Percentiles rank a stretch among this genome's conserved stretches.
Conservation (phyloP, 2,113 vertebrate genomes). For the Urocolius indicus region DNA sequence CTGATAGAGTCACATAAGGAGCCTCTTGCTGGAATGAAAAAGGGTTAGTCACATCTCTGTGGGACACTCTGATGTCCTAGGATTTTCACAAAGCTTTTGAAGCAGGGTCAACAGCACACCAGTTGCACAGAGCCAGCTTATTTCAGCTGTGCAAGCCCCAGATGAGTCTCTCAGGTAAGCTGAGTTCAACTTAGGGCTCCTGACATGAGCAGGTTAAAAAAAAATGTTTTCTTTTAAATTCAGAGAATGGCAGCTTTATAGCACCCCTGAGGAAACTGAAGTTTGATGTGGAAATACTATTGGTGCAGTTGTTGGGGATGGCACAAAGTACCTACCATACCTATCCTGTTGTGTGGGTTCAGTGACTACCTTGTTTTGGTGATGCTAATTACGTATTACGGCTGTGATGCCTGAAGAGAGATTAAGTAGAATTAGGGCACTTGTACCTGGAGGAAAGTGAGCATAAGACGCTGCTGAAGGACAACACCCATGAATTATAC, state of each 20-base stretch:
- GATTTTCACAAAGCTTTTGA: constrained; percentile 14
- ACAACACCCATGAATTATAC: constrained; percentile 47
- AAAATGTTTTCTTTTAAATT: background rate
- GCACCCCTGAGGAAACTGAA: background rate
- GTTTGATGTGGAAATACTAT: background rate
- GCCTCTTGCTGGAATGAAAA: background rate
- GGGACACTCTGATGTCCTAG: background rate
- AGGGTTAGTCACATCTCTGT: background rate
- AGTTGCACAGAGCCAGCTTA: background rate
- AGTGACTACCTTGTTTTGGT: constrained; percentile 52
- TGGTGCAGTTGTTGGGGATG: background rate
- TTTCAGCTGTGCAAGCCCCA: background rate
- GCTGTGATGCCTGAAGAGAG: constrained; percentile 21
- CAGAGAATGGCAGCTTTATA: background rate
- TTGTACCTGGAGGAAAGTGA: constrained; percentile 14
- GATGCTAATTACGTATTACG: constrained; percentile 11
- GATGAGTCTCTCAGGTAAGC: background rate
- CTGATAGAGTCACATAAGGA: background rate
- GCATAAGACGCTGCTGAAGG: constrained; percentile 27
- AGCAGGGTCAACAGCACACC: background rate
- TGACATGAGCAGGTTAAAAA: background rate
- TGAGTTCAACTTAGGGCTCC: background rate
- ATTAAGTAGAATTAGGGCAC: constrained; percentile 45
- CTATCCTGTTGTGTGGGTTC: constrained; percentile 20
- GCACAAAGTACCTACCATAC: background rate